phyloP scores from a whole-genome alignment of 2,888 invertebrate genomes.

The Phengaris arion region DNA sequence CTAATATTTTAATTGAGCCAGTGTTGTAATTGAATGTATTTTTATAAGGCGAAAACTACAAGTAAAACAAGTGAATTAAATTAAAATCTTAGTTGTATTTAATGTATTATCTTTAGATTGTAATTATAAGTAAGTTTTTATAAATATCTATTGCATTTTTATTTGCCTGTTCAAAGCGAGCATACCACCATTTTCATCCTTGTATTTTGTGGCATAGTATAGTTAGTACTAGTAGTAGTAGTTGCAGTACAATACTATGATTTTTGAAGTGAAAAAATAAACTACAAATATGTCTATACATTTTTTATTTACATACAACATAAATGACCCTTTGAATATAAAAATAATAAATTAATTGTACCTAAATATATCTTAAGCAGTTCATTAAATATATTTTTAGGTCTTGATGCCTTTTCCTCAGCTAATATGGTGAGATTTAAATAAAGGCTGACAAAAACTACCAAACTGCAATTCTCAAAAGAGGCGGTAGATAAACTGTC shows the following conservation, averaged over 20 bases:
- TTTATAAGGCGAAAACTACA: not conserved
- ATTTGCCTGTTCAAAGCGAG: not conserved
- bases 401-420: too few relatives aligned
- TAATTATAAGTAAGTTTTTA: conserved; percentile 12
- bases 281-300: conserved; percentile 5
- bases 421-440: too few relatives aligned
- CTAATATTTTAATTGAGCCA: not conserved
- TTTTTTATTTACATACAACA: conserved; percentile 29
- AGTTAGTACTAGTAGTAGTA: too few relatives aligned
- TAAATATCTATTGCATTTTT: conserved; percentile 11
- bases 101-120: not conserved
- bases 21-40: not conserved
- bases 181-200: not conserved
- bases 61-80: not conserved
- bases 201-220: too few relatives aligned
- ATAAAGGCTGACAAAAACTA: too few relatives aligned
- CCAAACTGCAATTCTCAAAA: too few relatives aligned
- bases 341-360: conserved; percentile 40
- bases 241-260: too few relatives aligned
- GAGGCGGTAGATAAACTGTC: too few relatives aligned
- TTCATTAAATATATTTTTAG: not conserved
- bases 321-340: conserved; percentile 37
- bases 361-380: conserved; percentile 11
- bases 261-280: not conserved
- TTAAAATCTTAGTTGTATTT: not conserved